These are phyloP conservation scores for Callipepla squamata DNA, from an alignment of 2,113 vertebrate genomes.

Conservation along the genomic window DNA sequence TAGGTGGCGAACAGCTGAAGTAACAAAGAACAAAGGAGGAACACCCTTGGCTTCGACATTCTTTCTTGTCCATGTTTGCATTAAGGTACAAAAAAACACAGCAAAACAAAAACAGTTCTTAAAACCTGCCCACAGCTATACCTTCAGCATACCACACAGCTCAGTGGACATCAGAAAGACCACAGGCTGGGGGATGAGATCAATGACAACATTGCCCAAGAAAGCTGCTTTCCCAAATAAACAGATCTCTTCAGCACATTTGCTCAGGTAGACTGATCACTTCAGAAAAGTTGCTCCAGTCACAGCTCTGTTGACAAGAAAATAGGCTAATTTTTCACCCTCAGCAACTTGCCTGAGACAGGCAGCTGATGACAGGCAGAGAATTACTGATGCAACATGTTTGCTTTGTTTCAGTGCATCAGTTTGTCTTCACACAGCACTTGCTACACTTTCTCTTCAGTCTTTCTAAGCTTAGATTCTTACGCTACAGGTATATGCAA, in stretches of 20 bases:
- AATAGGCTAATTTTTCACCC: background rate
- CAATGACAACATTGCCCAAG: background rate
- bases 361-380: slow-evolving; percentile 12
- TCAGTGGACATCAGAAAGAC: background rate
- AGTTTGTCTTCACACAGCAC: background rate
- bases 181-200: background rate
- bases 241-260: background rate
- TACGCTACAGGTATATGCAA: background rate
- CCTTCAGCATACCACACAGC: background rate
- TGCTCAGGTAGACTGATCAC: background rate
- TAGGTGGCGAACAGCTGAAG: background rate
- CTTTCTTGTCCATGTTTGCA: background rate
- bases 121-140: background rate
- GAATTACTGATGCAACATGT: background rate
- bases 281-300: background rate
- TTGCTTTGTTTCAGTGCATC: background rate
- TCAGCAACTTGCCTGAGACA: background rate
- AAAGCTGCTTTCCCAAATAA: background rate
- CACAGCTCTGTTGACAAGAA: background rate
- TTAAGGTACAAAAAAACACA: background rate
- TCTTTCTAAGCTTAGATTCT: background rate
- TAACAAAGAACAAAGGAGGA: background rate
- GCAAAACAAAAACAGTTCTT: background rate
- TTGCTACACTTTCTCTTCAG: background rate
- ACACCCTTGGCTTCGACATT: background rate